Conservation (phyloP, 1,140 invertebrate species). For the Leptopilina boulardi region DNA sequence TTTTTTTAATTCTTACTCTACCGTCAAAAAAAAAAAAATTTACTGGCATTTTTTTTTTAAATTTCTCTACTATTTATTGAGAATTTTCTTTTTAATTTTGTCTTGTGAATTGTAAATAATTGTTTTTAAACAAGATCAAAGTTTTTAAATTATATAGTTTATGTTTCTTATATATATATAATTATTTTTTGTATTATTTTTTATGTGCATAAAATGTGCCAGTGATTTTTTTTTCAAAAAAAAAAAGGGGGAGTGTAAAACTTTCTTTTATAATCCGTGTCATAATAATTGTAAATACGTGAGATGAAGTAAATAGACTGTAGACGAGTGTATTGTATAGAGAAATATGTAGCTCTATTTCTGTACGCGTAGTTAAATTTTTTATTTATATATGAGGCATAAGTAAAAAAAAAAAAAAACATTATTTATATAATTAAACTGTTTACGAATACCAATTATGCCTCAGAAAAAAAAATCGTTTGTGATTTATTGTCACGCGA, state of each 20-base stretch:
- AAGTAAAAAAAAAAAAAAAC: neutral
- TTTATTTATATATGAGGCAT: slow-evolving; percentile 27
- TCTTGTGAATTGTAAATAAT: slow-evolving; percentile 20
- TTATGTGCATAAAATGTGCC: neutral
- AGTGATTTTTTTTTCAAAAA: slow-evolving; percentile 31
- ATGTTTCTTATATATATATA: neutral
- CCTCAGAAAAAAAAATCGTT: slow-evolving; percentile 33
- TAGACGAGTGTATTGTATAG: slow-evolving; percentile 45
- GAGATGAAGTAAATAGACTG: slow-evolving; percentile 43
- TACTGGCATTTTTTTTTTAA: slow-evolving; percentile 11
- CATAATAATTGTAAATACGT: slow-evolving; percentile 60
- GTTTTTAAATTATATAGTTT: neutral
- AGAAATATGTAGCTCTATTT: slow-evolving; percentile 43
- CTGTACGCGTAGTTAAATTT: slow-evolving; percentile 45
- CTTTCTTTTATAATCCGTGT: slow-evolving; percentile 53
- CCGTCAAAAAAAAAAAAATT: neutral
- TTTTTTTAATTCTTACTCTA: neutral
- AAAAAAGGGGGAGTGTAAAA: slow-evolving; percentile 38
- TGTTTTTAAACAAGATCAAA: neutral
- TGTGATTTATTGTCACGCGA: slow-evolving; percentile 32
- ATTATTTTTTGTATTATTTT: neutral
- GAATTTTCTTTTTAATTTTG: slow-evolving; percentile 2
- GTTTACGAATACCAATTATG: slow-evolving; percentile 34
- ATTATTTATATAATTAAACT: slow-evolving; percentile 29
- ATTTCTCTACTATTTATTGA: neutral